Evolutionary conservation across 2,888 invertebrate species (phyloP), one percentile per base, ranked within the genome.

Genomic region (Epinotia demarniana): DNA sequence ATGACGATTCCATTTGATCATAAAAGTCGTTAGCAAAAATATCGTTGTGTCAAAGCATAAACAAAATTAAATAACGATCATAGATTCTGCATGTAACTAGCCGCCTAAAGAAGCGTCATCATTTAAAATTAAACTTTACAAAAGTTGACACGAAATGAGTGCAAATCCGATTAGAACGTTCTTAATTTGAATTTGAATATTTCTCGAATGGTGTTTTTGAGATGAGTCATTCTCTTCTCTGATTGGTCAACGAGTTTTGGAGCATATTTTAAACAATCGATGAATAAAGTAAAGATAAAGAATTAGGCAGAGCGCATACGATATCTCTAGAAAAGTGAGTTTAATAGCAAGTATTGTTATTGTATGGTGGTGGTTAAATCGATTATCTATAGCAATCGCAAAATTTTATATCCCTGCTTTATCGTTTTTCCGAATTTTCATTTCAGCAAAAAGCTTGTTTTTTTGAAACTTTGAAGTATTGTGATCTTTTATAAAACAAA

Each of bases 151-250:
- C 63, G n/a, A 66, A 75, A 75, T 75, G 66, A 75, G 75, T 75
- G 70, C 75, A 75, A 60, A 75, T 75, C 70, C 64, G 64, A 75
- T 70, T 75, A 75, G 55, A 62, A 19, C 70, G 27, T 71, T 67
- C 64, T 55, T 68, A 55, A 75, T 77, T 75, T 69, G 23, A 75
- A 77, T 77, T 77, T 63, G 64, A 77, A 77, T 71, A 18, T 33
- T 33, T 68, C 16, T 68, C 64, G 53, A 71, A 75, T 53, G 67
- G 23, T 46, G 23, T 60, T 71, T 66, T 71, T 66, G n/a, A 49
- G 39, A 71, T 71, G 75, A 66, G 60, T 75, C 75, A 75, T 66
- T 13, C 71, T 61, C 6, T 12, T 16, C 53, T 11, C 39, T 53
- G 64, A 64, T 43, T 71, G 53, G 70, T 58, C 46, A 55, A 43